Conservation (phyloP, 2,888 invertebrate species). For the Hypena proboscidalis region DNA sequence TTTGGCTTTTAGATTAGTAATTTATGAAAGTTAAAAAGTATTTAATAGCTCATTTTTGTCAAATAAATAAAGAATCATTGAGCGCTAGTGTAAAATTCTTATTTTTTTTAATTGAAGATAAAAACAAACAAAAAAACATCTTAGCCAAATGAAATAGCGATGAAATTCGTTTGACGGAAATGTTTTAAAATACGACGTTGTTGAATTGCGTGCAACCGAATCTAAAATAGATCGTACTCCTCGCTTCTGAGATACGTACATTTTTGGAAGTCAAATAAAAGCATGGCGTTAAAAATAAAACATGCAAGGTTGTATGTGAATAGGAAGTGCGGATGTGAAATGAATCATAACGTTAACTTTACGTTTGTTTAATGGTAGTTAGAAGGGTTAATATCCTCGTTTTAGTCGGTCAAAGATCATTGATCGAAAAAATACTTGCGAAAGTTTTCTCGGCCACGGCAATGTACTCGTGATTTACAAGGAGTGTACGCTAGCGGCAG, state of each 20-base stretch:
- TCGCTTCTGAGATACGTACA: slow-evolving; percentile 77
- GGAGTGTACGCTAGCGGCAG: too few relatives aligned
- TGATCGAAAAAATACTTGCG: slow-evolving; percentile 31
- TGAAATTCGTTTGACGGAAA: slow-evolving; percentile 57
- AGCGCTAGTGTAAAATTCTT: slow-evolving; percentile 42
- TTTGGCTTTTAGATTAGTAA: slow-evolving; percentile 20
- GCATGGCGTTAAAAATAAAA: slow-evolving; percentile 69
- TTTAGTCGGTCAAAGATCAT: slow-evolving; percentile 39
- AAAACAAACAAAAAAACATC: slow-evolving; percentile 48
- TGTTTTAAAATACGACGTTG: slow-evolving; percentile 65
- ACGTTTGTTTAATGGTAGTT: slow-evolving; percentile 46
- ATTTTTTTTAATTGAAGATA: slow-evolving; percentile 40
- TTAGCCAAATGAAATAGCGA: slow-evolving; percentile 49
- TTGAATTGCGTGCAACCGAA: slow-evolving; percentile 58
- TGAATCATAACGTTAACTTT: slow-evolving; percentile 58
- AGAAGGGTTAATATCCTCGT: slow-evolving; percentile 37
- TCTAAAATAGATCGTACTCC: slow-evolving; percentile 76
- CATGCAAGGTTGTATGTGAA: slow-evolving; percentile 70
- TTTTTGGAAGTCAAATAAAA: slow-evolving; percentile 84
- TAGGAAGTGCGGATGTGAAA: slow-evolving; percentile 54
- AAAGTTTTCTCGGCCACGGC: slow-evolving; percentile 11
- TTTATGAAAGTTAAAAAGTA: slow-evolving; percentile 41
- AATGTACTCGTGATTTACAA: slow-evolving; percentile 21
- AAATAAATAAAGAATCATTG: slow-evolving; percentile 48
- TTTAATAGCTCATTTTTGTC: slow-evolving; percentile 49